A percentile compares a stretch with the other conserved stretches of the same genome.
phyloP scores from a whole-genome alignment of 1,140 invertebrate genomes.

The Drosophila elegans region DNA sequence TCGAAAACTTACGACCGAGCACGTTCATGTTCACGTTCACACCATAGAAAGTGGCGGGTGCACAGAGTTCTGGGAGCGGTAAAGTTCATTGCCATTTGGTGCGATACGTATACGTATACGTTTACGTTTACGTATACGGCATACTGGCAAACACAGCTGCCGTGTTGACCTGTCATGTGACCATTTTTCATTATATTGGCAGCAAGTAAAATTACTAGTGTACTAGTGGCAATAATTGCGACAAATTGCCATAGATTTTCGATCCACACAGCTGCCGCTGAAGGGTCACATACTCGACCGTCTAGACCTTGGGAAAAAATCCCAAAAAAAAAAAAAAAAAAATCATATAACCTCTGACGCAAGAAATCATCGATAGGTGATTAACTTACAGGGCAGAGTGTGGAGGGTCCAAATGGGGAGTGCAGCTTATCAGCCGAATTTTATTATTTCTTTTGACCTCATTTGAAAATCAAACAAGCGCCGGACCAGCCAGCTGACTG shows the following conservation, averaged over 20 bases:
- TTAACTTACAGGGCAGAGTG: constrained; percentile 38
- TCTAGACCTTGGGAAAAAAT: constrained; percentile 40
- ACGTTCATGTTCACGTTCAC: constrained; percentile 27
- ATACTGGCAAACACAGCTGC: constrained; percentile 71
- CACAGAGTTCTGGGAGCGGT: constrained; percentile 57
- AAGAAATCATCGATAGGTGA: constrained; percentile 39
- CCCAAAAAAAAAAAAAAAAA: constrained; percentile 1
- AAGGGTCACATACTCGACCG: constrained; percentile 41
- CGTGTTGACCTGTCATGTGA: constrained; percentile 68
- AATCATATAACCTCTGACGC: constrained; percentile 36
- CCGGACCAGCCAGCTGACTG: not conserved
- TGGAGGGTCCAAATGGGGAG: constrained; percentile 14
- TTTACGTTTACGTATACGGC: not conserved
- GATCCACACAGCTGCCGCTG: constrained; percentile 40
- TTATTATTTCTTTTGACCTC: constrained; percentile 71
- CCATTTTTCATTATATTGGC: constrained; percentile 61
- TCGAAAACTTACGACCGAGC: constrained; percentile 50
- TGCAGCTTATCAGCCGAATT: constrained; percentile 63
- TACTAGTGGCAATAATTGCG: constrained; percentile 16
- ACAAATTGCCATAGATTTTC: constrained; percentile 18
- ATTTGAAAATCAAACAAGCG: constrained; percentile 80
- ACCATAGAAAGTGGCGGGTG: constrained; percentile 19
- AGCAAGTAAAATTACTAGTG: constrained; percentile 11
- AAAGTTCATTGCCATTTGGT: constrained; percentile 79
- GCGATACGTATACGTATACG: constrained; percentile 27